Evolutionary conservation across 1,140 invertebrate species (phyloP).

Genomic region (Triops longicaudatus): DNA sequence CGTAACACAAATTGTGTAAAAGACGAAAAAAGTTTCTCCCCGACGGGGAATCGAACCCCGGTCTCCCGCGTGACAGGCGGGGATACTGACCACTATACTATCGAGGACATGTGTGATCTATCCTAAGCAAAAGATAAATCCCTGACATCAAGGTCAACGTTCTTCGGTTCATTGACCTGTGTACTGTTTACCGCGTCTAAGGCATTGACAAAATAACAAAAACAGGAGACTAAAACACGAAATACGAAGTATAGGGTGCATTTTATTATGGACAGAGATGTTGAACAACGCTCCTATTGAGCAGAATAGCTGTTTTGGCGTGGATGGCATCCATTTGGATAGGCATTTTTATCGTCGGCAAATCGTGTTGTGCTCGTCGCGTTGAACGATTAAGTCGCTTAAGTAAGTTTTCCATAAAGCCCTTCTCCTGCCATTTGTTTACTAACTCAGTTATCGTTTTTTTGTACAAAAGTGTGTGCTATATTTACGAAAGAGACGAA

Average conservation of each 20-base stretch:
- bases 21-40: conserved; percentile 34
- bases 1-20: too few species aligned
- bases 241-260: background rate
- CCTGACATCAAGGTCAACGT: background rate
- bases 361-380: background rate
- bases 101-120: conserved; percentile 36
- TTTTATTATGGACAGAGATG: background rate
- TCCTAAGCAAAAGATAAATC: background rate
- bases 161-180: too few species aligned
- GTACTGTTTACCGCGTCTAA: too few species aligned
- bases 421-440: too few species aligned
- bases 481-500: too few species aligned
- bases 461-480: too few species aligned
- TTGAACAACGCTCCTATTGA: background rate
- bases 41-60: conserved; percentile 48
- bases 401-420: too few species aligned
- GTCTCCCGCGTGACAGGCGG: conserved; percentile 49
- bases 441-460: too few species aligned
- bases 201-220: too few species aligned
- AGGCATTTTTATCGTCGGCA: background rate
- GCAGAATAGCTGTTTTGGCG: background rate
- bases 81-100: conserved; percentile 50
- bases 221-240: background rate
- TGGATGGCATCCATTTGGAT: background rate
- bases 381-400: too few species aligned